These are phyloP conservation scores for Trisateles emortualis DNA, from an alignment of 2,888 invertebrate species.

Conservation along the genomic window DNA sequence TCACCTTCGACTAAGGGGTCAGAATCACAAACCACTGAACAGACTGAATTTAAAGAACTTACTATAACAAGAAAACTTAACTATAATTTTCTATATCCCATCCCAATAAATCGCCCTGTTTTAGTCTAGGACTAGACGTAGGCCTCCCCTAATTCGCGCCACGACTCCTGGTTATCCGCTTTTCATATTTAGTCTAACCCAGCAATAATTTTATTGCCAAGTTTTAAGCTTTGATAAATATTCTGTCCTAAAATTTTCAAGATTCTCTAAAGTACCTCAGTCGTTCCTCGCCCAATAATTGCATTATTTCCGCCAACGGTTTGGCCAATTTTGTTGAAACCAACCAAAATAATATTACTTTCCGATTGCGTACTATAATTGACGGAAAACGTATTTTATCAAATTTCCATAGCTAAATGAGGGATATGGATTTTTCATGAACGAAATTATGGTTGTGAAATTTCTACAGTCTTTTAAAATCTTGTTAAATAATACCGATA, in stretches of 20 bases:
- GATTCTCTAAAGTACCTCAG: background rate
- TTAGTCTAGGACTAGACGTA: too few species aligned
- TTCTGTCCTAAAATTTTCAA: background rate
- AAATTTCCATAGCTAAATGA: constrained; percentile 36
- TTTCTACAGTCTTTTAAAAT: background rate
- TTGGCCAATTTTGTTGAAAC: constrained; percentile 24
- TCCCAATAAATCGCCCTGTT: too few species aligned
- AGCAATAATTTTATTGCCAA: too few species aligned
- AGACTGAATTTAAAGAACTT: too few species aligned
- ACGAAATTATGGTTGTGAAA: background rate
- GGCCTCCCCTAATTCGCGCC: too few species aligned
- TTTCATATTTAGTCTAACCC: too few species aligned
- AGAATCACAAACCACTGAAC: too few species aligned
- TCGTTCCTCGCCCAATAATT: constrained; percentile 12
- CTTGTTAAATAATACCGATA: too few species aligned
- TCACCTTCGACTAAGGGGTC: too few species aligned
- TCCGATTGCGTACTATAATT: constrained; percentile 31
- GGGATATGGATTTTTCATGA: constrained; percentile 13
- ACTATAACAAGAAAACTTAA: too few species aligned
- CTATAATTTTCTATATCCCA: too few species aligned
- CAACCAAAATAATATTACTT: constrained; percentile 43
- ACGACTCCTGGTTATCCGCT: too few species aligned
- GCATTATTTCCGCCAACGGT: constrained; percentile 18
- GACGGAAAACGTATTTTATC: constrained; percentile 38
- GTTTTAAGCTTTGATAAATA: background rate